These are phyloP conservation scores for Argyra leucocephala DNA, from an alignment of 2,888 invertebrate genomes.

Conservation along the genomic window DNA sequence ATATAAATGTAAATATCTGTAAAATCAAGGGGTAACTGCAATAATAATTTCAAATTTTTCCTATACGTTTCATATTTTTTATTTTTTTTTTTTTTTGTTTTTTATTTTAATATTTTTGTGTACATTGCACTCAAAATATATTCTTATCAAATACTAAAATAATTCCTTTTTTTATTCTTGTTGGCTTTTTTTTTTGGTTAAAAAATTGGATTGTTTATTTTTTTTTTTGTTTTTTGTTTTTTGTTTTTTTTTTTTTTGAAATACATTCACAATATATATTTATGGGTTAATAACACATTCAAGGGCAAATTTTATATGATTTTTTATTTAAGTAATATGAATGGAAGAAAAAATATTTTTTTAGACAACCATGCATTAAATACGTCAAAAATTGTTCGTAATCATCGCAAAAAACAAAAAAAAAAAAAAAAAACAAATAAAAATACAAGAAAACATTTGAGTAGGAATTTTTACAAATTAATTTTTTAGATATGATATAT, in stretches of 20 bases:
- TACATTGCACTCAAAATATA: background rate
- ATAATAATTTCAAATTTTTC: too few species aligned
- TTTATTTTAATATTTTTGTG: background rate
- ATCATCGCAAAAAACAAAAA: background rate
- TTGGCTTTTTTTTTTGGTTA: background rate
- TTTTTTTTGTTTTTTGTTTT: background rate
- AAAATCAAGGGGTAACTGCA: too few species aligned
- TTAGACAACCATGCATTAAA: background rate
- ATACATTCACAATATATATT: too few species aligned
- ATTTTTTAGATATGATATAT: too few species aligned
- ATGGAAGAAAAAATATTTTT: too few species aligned
- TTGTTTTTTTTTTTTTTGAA: background rate
- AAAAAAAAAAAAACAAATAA: background rate
- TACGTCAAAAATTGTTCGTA: background rate
- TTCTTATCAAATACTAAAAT: background rate
- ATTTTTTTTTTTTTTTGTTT: too few species aligned
- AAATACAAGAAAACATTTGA: too few species aligned
- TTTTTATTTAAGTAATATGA: too few species aligned
- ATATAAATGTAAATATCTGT: too few species aligned
- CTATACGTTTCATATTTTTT: too few species aligned
- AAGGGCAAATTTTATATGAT: constrained; percentile 3
- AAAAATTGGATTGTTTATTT: background rate
- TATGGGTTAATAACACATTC: background rate
- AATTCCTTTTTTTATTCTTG: too few species aligned
- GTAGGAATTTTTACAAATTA: too few species aligned